Evolutionary conservation across 2,113 vertebrate species (phyloP).

Genomic region (Pomatorhinus ruficollis): DNA sequence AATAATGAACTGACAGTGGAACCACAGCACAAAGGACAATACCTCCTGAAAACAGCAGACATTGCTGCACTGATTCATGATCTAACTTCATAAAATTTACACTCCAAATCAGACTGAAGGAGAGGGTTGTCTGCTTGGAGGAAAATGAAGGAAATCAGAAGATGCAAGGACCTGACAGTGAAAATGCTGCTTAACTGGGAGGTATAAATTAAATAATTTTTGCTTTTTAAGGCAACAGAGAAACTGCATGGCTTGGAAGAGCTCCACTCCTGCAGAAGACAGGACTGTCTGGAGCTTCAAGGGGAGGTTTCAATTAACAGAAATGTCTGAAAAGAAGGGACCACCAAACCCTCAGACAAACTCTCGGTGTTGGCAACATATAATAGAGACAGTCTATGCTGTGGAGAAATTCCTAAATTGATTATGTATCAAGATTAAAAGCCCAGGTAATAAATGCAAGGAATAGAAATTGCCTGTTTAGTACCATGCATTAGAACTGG

Average conservation of each 20-base stretch:
- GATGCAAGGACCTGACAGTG: background rate
- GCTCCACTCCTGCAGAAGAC: background rate
- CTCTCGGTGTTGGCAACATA: background rate
- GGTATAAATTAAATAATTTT: background rate
- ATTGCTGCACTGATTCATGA: background rate
- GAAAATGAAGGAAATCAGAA: background rate
- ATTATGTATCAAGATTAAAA: constrained; percentile 32
- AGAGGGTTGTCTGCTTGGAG: background rate
- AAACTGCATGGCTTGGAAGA: background rate
- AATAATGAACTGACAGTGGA: background rate
- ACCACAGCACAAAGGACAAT: background rate
- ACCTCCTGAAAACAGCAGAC: background rate
- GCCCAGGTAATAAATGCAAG: constrained; percentile 36
- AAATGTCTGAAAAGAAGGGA: background rate
- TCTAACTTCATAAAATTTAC: background rate
- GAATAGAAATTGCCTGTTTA: constrained; percentile 47
- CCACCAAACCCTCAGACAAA: background rate
- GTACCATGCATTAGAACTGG: background rate
- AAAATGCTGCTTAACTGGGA: background rate
- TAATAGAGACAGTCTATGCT: background rate
- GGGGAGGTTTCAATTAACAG: background rate
- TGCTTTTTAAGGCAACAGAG: background rate
- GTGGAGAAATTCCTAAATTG: constrained; percentile 6
- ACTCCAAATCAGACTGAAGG: background rate
- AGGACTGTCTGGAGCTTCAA: background rate